Evolutionary conservation across 2,113 vertebrate species (phyloP).

Genomic region (Shinisaurus crocodilurus): DNA sequence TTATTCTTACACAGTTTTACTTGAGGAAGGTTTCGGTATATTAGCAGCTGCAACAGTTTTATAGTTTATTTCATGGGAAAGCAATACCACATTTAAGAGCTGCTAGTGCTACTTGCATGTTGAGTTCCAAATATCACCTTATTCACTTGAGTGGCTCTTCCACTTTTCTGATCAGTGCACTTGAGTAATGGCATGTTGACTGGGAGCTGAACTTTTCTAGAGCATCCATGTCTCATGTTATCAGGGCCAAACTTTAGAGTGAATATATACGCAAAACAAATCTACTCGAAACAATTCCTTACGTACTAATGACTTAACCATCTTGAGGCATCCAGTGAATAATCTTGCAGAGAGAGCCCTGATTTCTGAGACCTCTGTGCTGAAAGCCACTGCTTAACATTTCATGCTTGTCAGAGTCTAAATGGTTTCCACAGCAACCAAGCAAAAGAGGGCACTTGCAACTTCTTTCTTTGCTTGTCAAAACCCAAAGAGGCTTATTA

Average conservation of each 20-base stretch:
- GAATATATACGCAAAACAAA: background rate
- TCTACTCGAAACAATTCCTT: conserved; percentile 23
- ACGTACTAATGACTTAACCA: background rate
- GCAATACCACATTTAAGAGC: background rate
- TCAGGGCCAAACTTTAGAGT: background rate
- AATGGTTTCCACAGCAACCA: conserved; percentile 78
- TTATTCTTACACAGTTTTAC: background rate
- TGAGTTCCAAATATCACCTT: conserved; percentile 18
- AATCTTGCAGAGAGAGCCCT: conserved; percentile 41
- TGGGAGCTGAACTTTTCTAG: background rate
- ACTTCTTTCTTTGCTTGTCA: conserved; percentile 56
- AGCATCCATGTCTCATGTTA: background rate
- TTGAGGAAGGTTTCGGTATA: conserved; percentile 10
- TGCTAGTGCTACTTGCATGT: conserved; percentile 14
- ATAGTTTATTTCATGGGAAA: background rate
- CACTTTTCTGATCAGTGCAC: background rate
- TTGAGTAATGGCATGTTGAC: background rate
- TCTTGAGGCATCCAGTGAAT: conserved; percentile 38
- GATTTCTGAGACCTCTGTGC: conserved; percentile 54
- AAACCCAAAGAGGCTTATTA: conserved; percentile 56
- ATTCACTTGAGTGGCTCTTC: conserved; percentile 1
- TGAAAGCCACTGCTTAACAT: conserved; percentile 55
- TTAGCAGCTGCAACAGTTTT: background rate
- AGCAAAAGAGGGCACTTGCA: conserved; percentile 54
- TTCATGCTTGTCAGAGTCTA: conserved; percentile 55